Evolutionary conservation across 2,797 vertebrate genomes (phyloP).

Genomic region (Chloroceryle amazona): DNA sequence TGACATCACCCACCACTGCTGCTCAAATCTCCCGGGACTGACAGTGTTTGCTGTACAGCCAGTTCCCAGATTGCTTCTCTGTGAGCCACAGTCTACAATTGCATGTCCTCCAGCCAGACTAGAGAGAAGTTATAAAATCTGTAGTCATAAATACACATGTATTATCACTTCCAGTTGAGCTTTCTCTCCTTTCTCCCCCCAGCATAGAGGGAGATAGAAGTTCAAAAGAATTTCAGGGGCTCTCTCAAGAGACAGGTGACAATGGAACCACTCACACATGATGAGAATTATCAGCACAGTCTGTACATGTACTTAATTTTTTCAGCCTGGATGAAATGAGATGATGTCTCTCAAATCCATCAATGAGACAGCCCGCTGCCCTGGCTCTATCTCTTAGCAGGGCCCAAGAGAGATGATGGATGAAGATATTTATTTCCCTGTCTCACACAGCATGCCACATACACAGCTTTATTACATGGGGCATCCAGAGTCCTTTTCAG

Average conservation of each 20-base stretch:
- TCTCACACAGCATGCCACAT: not conserved
- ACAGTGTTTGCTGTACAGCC: not conserved
- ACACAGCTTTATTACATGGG: not conserved
- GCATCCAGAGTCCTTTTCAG: not conserved
- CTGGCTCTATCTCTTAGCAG: not conserved
- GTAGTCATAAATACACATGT: not conserved
- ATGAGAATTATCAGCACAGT: not conserved
- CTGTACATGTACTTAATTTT: not conserved
- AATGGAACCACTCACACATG: not conserved
- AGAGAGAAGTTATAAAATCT: not conserved
- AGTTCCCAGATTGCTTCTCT: constrained; percentile 14
- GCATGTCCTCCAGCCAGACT: constrained; percentile 4
- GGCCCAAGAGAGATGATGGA: not conserved
- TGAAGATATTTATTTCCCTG: constrained; percentile 6
- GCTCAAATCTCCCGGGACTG: not conserved
- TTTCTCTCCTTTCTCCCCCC: not conserved
- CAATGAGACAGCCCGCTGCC: not conserved
- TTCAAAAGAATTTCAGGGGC: constrained; percentile 18
- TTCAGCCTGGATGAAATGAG: not conserved
- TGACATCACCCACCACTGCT: not conserved
- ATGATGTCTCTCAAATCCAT: not conserved
- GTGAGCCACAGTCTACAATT: not conserved
- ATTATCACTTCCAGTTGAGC: not conserved
- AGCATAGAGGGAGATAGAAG: not conserved
- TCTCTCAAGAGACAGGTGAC: not conserved